Conservation (phyloP, 2,113 vertebrate species). For the Caretta caretta region DNA sequence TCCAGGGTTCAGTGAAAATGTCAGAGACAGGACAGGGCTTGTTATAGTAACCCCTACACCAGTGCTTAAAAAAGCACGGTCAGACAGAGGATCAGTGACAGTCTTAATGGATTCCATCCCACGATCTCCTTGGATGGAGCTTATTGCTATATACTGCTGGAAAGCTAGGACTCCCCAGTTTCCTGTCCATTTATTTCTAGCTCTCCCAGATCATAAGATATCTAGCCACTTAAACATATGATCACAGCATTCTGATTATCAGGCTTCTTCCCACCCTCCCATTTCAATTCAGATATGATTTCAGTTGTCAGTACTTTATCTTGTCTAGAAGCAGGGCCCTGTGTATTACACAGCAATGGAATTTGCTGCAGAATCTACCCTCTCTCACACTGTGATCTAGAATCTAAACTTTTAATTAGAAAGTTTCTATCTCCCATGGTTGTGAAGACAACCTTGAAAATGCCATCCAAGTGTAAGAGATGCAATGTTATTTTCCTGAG, state of each 20-base stretch:
- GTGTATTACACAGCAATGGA: neutral
- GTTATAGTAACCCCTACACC: rapidly evolving
- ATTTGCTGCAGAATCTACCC: neutral
- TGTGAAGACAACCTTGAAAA: neutral
- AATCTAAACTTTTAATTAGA: neutral
- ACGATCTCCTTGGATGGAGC: neutral
- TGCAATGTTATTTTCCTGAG: neutral
- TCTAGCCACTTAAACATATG: neutral
- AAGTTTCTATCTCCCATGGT: neutral
- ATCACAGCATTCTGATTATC: neutral
- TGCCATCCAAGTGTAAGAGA: neutral
- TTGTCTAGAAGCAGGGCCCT: neutral
- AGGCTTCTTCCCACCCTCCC: neutral
- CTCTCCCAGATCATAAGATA: neutral
- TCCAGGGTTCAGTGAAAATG: neutral
- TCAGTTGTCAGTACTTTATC: neutral
- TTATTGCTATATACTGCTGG: neutral
- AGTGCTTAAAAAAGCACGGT: neutral
- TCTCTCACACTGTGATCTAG: neutral
- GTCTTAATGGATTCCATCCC: neutral
- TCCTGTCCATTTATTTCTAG: neutral
- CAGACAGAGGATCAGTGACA: neutral
- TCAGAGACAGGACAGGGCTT: neutral
- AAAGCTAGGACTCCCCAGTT: neutral
- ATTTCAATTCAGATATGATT: neutral